These are phyloP conservation scores for Isurus oxyrinchus DNA, from an alignment of 2,113 vertebrate genomes.

Conservation along the genomic window DNA sequence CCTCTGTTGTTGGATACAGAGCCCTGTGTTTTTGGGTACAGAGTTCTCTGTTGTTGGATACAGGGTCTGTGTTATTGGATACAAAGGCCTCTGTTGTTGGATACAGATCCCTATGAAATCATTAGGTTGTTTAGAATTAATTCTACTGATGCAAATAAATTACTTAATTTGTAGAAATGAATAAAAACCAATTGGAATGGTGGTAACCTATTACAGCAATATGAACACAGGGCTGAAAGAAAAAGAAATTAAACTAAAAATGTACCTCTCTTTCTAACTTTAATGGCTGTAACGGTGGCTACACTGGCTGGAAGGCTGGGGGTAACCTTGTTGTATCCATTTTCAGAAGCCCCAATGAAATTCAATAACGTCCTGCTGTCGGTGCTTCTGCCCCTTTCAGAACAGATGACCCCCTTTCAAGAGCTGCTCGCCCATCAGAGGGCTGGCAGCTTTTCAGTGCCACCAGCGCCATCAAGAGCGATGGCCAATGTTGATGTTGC, in stretches of 20 bases:
- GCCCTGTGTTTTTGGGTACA: not conserved
- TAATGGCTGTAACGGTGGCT: not conserved
- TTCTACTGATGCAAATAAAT: not conserved
- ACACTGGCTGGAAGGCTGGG: not conserved
- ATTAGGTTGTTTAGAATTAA: not conserved
- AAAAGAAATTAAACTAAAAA: not conserved
- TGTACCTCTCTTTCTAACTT: not conserved
- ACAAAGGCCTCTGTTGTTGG: not conserved
- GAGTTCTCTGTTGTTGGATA: not conserved
- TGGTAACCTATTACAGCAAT: not conserved
- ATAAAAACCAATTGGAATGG: not conserved
- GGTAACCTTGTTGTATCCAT: too few species aligned
- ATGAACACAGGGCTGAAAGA: not conserved
- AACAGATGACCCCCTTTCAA: too few species aligned
- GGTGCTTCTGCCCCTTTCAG: too few species aligned
- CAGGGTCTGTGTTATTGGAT: not conserved
- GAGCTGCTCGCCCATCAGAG: too few species aligned
- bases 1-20: not conserved
- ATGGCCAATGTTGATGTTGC: too few species aligned
- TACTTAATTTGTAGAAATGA: not conserved
- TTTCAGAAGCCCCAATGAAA: not conserved
- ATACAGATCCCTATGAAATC: not conserved
- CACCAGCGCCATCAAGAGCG: too few species aligned
- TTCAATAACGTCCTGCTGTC: too few species aligned
- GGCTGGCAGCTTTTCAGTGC: too few species aligned